Conservation (phyloP, 1,140 invertebrate species). For the Drosophila nikananu region DNA sequence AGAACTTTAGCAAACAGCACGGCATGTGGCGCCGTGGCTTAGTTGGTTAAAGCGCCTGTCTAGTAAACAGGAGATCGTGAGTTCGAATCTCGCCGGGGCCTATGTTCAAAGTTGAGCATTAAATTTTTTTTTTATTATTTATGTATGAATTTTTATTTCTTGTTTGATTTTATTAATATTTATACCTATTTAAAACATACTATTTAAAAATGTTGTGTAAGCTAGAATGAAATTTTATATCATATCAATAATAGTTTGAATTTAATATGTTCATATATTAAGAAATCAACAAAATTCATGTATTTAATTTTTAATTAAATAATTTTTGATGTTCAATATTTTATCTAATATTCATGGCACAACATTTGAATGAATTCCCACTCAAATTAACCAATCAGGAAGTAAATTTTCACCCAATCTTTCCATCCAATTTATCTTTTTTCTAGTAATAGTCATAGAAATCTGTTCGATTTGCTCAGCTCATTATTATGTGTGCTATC, state of each 20-base stretch:
- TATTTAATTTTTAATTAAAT: not conserved
- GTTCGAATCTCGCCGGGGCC: constrained; percentile 88
- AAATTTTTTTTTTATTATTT: constrained; percentile 1
- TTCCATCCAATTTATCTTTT: constrained; percentile 6
- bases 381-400: not conserved
- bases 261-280: not conserved
- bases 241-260: not conserved
- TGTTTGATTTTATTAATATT: not conserved
- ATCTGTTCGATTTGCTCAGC: constrained; percentile 27
- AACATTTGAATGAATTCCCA: not conserved
- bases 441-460: constrained; percentile 28
- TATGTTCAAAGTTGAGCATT: constrained; percentile 42
- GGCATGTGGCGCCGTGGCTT: constrained; percentile 87
- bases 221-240: not conserved
- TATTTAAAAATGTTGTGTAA: too few relatives aligned
- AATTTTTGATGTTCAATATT: not conserved
- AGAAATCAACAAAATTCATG: too few relatives aligned
- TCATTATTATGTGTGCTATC: constrained; percentile 38
- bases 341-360: not conserved
- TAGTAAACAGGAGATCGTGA: constrained; percentile 88
- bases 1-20: constrained; percentile 20
- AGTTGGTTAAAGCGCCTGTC: constrained; percentile 89
- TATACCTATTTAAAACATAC: not conserved
- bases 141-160: too few relatives aligned
- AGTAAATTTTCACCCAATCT: constrained; percentile 4